Evolutionary conservation across 2,797 vertebrate species (phyloP).

Genomic region (Sylvia borin): DNA sequence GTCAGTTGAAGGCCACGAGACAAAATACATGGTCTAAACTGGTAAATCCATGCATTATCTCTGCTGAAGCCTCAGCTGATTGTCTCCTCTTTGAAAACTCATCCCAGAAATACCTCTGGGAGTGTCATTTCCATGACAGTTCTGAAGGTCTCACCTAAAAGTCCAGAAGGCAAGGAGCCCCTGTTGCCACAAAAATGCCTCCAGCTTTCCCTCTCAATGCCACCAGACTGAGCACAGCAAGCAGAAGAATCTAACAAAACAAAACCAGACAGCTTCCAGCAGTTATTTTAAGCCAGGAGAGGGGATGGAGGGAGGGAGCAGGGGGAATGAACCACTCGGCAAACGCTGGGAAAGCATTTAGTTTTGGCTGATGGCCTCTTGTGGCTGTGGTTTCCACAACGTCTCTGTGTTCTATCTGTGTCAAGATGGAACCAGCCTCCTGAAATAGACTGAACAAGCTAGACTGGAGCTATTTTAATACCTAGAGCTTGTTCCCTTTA

Average conservation of each 20-base stretch:
- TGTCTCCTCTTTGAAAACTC: background rate
- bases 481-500: constrained; percentile 44
- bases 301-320: background rate
- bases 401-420: constrained; percentile 61
- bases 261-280: constrained; percentile 15
- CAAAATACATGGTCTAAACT: background rate
- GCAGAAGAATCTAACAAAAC: constrained; percentile 48
- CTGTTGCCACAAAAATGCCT: background rate
- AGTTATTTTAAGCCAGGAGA: constrained; percentile 65
- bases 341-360: constrained; percentile 29
- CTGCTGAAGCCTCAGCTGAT: background rate
- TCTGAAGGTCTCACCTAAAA: background rate
- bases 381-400: constrained; percentile 63
- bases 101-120: background rate
- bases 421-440: constrained; percentile 58
- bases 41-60: background rate
- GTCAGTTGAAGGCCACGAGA: background rate
- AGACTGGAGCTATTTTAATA: constrained; percentile 67
- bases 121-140: background rate
- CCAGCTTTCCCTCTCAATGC: background rate
- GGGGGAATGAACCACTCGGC: background rate
- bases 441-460: constrained; percentile 68
- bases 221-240: background rate
- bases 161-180: background rate
- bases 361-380: constrained; percentile 62